Evolutionary conservation across 2,888 invertebrate genomes (phyloP).

Genomic region (Pimpla rufipes): DNA sequence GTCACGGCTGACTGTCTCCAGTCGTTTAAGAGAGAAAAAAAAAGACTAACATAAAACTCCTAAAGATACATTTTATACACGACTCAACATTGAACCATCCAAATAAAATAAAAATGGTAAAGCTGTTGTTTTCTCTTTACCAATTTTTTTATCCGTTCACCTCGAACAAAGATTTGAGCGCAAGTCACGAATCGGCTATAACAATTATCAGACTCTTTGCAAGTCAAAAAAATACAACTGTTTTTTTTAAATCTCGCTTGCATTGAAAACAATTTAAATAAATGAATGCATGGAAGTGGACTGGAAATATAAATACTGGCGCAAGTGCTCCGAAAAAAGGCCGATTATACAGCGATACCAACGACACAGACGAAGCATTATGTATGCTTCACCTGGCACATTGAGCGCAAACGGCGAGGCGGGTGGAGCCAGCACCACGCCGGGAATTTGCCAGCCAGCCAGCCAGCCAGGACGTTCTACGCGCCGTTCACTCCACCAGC

Average conservation of each 20-base stretch:
- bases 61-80: slow-evolving; percentile 5
- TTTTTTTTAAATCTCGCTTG: no score
- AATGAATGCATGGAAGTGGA: neutral
- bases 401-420: slow-evolving; percentile 30
- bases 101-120: neutral
- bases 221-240: no score
- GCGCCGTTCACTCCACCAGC: slow-evolving; percentile 9
- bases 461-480: neutral
- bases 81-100: neutral
- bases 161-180: neutral
- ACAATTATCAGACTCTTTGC: no score
- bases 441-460: neutral
- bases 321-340: neutral
- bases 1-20: neutral
- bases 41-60: slow-evolving; percentile 3
- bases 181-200: no score
- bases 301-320: neutral
- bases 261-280: neutral
- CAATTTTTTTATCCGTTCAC: slow-evolving; percentile 1
- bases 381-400: slow-evolving; percentile 50
- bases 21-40: slow-evolving; percentile 2
- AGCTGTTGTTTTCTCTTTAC: neutral
- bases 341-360: neutral
- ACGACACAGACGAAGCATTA: slow-evolving; percentile 21
- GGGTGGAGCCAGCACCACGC: neutral